Evolutionary conservation across 92 coral and sea anemone species (phyloP).

Genomic region (Parazoanthus swiftii): DNA sequence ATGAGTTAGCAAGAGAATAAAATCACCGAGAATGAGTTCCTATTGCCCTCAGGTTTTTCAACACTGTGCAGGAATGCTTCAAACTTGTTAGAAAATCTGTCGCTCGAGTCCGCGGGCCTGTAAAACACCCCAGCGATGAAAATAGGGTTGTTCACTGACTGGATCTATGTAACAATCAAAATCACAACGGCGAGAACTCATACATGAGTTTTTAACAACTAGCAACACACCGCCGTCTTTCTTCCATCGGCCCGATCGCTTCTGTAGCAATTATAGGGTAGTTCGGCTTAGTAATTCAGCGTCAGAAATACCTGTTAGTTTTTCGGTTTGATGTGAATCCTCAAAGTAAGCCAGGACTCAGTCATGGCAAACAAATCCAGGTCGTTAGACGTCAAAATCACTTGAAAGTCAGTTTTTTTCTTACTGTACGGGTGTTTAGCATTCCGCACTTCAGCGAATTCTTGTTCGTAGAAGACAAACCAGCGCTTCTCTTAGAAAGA

Average conservation of each 20-base stretch:
- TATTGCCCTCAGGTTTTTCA: too few relatives aligned
- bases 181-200: constrained; percentile 32
- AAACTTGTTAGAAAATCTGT: too few relatives aligned
- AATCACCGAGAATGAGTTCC: too few relatives aligned
- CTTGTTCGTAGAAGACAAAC: too few relatives aligned
- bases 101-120: too few relatives aligned
- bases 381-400: constrained; percentile 14
- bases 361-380: constrained; percentile 25
- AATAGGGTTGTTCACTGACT: too few relatives aligned
- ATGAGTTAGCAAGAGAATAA: too few relatives aligned
- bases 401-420: constrained; percentile 36
- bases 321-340: neutral
- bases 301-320: constrained; percentile 18
- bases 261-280: constrained; percentile 42
- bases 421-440: constrained; percentile 32
- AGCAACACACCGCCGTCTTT: too few relatives aligned
- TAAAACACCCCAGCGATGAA: too few relatives aligned
- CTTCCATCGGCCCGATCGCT: constrained; percentile 47
- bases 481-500: neutral
- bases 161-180: too few relatives aligned
- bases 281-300: constrained; percentile 32
- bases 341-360: constrained; percentile 31
- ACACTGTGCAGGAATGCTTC: too few relatives aligned
- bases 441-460: constrained; percentile 39
- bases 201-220: constrained; percentile 28